Evolutionary conservation across 2,113 vertebrate genomes (phyloP), one percentile per base, ranked within the genome.

Genomic region (Pterocles orientalis): DNA sequence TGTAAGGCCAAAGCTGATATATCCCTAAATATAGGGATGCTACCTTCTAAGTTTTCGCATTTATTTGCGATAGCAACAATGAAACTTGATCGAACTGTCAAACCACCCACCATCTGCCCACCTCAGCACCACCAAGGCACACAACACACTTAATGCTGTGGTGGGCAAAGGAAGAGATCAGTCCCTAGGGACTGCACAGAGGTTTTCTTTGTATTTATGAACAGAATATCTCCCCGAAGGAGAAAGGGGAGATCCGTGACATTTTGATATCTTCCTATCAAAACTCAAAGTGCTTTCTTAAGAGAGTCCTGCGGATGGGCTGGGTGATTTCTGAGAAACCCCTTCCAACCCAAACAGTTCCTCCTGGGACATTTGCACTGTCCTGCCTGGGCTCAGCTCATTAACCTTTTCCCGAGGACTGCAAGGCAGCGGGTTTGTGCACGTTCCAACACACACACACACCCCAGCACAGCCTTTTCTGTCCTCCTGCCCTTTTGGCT

Each of bases 401-500:
- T 56, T 51, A 58, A 78, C 78, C 95, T 86, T 86, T 62, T 86
- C 68, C 43, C 3, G 45, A 82, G 77, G 76, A n/a, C 36, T 43
- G 76, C 7, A 15, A 39, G 54, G 79, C 94, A 77, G 26, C 0
- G 8, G 31, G 16, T 68, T 62, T 90, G 92, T 33, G 75, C 7
- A 1, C 21, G n/a, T 62, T 90, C 95, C 92, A 96, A 86, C 69
- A 91, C 41, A 80, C 86, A 87, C 85, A 53, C 62, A 26, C 29
- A 7, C 21, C 25, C 33, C 73, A 82, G 70, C 29, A 4, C 56
- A 64, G 68, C 58, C 48, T 70, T 8, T 58, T 21, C 83, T 71
- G 56, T 73, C 78, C 83, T 91, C 51, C 84, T 82, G 69, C 80
- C 81, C 50, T 80, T 88, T 65, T 86, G 78, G 58, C 88, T 94